These are phyloP conservation scores for Datnioides undecimradiatus DNA, from an alignment of 2,113 vertebrate genomes.

Conservation along the genomic window DNA sequence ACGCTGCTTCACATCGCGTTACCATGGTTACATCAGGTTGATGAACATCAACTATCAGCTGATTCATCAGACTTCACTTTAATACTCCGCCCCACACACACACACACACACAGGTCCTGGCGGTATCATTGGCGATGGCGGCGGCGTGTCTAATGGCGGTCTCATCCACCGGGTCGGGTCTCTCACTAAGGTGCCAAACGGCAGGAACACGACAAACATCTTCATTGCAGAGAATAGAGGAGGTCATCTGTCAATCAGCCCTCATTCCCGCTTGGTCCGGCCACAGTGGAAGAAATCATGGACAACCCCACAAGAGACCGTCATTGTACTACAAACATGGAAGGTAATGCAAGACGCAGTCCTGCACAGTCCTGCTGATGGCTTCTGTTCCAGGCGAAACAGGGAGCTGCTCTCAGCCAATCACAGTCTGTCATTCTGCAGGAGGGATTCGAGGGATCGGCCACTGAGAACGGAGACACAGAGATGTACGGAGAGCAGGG, in stretches of 20 bases:
- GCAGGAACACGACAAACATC: conserved; percentile 55
- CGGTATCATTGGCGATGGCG: conserved; percentile 24
- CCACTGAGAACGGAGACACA: conserved; percentile 74
- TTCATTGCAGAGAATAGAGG: conserved; percentile 41
- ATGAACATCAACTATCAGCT: too few species aligned
- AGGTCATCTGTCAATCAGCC: conserved; percentile 61
- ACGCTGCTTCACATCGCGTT: background rate
- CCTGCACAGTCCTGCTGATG: too few species aligned
- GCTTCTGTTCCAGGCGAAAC: too few species aligned
- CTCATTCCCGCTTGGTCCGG: conserved; percentile 48
- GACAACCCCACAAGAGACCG: conserved; percentile 54
- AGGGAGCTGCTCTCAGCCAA: conserved; percentile 15
- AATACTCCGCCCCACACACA: too few species aligned
- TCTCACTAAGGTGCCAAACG: conserved; percentile 65
- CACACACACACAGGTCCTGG: conserved; percentile 66
- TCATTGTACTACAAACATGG: conserved; percentile 52
- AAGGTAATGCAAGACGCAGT: conserved; percentile 57
- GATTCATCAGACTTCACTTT: too few species aligned
- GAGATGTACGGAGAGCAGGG: conserved; percentile 58
- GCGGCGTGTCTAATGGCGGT: conserved; percentile 63
- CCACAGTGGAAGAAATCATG: too few species aligned
- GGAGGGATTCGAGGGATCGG: conserved; percentile 70
- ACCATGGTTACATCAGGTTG: background rate
- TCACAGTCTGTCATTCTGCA: conserved; percentile 21
- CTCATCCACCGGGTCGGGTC: conserved; percentile 74